phyloP scores from a whole-genome alignment of 2,113 vertebrate genomes.

The Tricholaema leucomelas region DNA sequence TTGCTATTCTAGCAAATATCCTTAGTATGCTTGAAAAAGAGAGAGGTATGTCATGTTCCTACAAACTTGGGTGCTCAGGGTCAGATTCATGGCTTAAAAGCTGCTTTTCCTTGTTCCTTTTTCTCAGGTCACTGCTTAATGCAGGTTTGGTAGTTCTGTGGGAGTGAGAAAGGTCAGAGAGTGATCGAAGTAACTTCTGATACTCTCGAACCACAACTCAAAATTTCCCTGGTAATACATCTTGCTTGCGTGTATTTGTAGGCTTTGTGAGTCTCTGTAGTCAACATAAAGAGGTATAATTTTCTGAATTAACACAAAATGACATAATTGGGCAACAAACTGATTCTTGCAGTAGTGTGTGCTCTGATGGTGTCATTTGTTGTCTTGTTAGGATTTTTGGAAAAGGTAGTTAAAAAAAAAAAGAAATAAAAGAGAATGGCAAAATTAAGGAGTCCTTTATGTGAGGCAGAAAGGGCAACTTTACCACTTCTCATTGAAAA shows the following conservation, averaged over 20 bases:
- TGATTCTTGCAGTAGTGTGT: neutral
- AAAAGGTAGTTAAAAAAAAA: neutral
- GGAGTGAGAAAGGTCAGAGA: neutral
- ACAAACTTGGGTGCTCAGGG: neutral
- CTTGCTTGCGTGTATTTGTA: neutral
- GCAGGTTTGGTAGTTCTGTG: neutral
- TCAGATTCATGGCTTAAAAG: neutral
- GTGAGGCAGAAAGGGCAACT: neutral
- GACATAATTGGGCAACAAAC: neutral
- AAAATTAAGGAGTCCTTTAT: neutral
- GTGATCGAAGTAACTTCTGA: neutral
- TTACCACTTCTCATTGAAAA: neutral
- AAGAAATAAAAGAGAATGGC: neutral
- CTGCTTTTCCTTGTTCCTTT: neutral
- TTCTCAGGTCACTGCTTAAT: neutral
- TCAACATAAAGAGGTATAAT: neutral
- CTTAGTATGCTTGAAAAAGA: neutral
- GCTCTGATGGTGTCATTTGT: neutral
- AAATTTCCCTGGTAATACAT: neutral
- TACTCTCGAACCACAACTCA: neutral
- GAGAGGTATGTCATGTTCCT: neutral
- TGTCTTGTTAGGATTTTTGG: neutral
- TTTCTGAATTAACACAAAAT: neutral
- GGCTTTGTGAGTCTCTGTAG: neutral
- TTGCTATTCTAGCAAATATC: neutral